Evolutionary conservation across 2,113 vertebrate genomes (phyloP).

Genomic region (Canis aureus): DNA sequence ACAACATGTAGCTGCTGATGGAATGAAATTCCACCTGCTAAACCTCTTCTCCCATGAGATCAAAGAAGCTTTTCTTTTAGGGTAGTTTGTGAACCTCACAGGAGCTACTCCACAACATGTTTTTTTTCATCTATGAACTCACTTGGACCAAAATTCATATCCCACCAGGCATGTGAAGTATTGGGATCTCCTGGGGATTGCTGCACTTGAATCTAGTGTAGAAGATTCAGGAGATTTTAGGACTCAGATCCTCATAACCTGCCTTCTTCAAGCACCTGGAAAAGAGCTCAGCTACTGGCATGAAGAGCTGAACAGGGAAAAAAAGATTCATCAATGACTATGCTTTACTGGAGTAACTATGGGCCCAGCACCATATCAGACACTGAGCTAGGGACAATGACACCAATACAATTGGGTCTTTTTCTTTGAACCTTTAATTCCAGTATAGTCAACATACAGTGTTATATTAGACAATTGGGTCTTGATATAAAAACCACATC

Average conservation of each 20-base stretch:
- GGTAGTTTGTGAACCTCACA: neutral
- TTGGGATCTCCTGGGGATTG: neutral
- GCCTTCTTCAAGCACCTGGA: neutral
- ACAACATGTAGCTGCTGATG: neutral
- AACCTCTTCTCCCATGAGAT: neutral
- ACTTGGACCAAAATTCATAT: neutral
- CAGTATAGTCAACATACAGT: too few relatives aligned
- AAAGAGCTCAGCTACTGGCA: too few relatives aligned
- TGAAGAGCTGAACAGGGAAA: neutral
- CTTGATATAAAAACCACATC: neutral
- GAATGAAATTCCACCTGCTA: neutral
- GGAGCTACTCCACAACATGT: neutral
- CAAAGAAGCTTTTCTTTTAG: neutral
- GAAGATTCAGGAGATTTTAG: neutral
- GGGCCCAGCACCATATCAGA: neutral
- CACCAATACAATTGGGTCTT: neutral
- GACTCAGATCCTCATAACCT: neutral
- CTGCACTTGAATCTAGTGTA: neutral
- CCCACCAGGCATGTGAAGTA: neutral
- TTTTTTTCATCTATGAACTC: neutral
- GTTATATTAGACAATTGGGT: neutral
- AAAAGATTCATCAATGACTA: neutral
- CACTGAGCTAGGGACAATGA: neutral
- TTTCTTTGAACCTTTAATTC: too few relatives aligned
- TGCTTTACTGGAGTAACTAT: neutral